Evolutionary conservation across 2,113 vertebrate genomes (phyloP).

Genomic region (Heterochromis multidens): DNA sequence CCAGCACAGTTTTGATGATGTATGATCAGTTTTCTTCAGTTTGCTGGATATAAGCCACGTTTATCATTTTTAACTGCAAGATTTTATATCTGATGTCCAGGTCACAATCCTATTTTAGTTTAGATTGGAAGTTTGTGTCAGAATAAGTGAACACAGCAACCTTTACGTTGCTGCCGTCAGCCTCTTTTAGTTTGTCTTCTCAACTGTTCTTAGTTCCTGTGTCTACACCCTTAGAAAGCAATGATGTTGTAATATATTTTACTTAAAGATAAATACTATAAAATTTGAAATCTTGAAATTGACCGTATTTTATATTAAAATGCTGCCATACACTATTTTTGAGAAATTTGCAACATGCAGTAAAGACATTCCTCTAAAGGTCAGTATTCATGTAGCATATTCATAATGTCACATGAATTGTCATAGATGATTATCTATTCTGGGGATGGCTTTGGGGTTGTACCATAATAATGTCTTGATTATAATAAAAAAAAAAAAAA

Average conservation of each 20-base stretch:
- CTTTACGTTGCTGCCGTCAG: background rate
- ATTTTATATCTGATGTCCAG: background rate
- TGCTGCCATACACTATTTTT: background rate
- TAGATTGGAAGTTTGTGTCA: background rate
- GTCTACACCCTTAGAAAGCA: background rate
- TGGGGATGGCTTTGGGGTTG: background rate
- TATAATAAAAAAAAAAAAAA: background rate
- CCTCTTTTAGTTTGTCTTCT: background rate
- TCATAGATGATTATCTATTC: background rate
- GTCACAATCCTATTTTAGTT: background rate
- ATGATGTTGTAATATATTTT: background rate
- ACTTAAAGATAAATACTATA: background rate
- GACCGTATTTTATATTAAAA: background rate
- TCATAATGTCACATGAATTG: background rate
- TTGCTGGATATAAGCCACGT: background rate
- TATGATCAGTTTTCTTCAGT: background rate
- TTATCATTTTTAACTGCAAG: background rate
- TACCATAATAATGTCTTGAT: background rate
- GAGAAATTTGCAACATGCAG: too few species aligned
- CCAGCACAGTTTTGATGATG: background rate
- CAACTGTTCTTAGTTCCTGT: background rate
- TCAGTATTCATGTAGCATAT: background rate
- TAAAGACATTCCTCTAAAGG: background rate
- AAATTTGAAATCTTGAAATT: background rate
- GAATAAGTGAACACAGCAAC: background rate